A percentile compares a stretch with the other conserved stretches of the same genome.
Evolutionary conservation across 2,113 vertebrate genomes (phyloP).

Genomic region (Chloroceryle aenea): DNA sequence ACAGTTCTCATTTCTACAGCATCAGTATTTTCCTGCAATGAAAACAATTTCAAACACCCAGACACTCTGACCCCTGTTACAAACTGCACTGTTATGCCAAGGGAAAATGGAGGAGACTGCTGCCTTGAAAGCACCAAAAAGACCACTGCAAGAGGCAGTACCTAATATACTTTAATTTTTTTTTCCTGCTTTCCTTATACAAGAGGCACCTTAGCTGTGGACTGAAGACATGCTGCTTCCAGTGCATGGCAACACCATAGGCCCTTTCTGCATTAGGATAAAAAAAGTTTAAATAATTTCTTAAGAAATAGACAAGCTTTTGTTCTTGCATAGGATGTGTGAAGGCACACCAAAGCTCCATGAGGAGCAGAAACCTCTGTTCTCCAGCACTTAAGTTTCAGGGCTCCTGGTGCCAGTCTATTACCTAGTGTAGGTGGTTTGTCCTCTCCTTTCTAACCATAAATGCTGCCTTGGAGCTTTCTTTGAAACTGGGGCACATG

Average conservation of each 20-base stretch:
- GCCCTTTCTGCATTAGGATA: background rate
- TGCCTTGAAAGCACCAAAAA: background rate
- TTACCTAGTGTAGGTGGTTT: background rate
- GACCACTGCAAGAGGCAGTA: background rate
- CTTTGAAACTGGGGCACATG: background rate
- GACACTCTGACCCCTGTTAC: accelerated
- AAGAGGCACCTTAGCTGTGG: background rate
- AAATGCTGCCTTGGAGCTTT: background rate
- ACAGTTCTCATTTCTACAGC: background rate
- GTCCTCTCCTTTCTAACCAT: background rate
- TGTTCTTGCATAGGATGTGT: background rate
- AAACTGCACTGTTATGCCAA: background rate
- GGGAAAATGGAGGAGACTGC: background rate
- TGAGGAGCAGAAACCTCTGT: background rate
- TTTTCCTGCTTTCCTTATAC: background rate
- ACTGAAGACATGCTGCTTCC: background rate
- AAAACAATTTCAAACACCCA: background rate
- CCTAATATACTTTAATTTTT: background rate
- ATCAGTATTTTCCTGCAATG: background rate
- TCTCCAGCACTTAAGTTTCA: background rate
- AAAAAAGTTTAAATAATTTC: background rate
- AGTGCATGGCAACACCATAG: background rate
- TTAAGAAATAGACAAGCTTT: background rate
- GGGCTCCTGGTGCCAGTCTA: background rate
- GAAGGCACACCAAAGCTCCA: background rate